Base-by-base conservation (phyloP, 2,888 invertebrate genomes). In the Pristionchus exspectatus region DNA sequence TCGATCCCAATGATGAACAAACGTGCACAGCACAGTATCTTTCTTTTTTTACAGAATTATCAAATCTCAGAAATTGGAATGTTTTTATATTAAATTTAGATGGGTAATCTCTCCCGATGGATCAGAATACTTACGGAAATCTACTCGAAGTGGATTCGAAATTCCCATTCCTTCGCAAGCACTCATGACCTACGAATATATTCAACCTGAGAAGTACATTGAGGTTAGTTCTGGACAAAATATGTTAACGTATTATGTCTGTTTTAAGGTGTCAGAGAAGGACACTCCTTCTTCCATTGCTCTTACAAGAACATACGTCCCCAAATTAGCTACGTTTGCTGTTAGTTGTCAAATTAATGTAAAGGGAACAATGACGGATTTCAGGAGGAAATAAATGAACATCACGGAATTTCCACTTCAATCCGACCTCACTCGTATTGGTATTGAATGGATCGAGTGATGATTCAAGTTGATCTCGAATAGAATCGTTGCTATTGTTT, bases 1-100 rank as follows among this genome's bases (percentile, higher is more conserved):
- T 95, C 44, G 95, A 95, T 91, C 95, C 95, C 18, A 94, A 94
- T 89, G 94, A 95, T 89, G 91, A 93, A 89, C 91, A 91, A n/a
- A 91, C 92, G 16, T 93, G 93, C 56, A 90, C 90, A 21, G 92
- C 93, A 33, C 90, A 90, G 93, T 93, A 59, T 69, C 84, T 72
- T 66, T 24, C 50, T 38, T n/a, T 30, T 9, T 24, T 18, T 24
- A 30, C 33, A 16, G 12, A 16, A 16, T 33, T 72, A 27, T 9
- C 44, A 50, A 50, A 50, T 50, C 44, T 7, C 24, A 27, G 7
- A 33, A 5, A 27, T 16, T 59, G 38, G 27, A 44, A 74, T 50
- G 44, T n/a, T 50, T 7, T 33, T 7, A 87, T 30, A 27, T 38
- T 24, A 2, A 50, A 50, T 30, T 30, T 88, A 93, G 94, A 90